Base-by-base conservation (phyloP, 2,113 vertebrate genomes). In the Isichthys henryi region DNA sequence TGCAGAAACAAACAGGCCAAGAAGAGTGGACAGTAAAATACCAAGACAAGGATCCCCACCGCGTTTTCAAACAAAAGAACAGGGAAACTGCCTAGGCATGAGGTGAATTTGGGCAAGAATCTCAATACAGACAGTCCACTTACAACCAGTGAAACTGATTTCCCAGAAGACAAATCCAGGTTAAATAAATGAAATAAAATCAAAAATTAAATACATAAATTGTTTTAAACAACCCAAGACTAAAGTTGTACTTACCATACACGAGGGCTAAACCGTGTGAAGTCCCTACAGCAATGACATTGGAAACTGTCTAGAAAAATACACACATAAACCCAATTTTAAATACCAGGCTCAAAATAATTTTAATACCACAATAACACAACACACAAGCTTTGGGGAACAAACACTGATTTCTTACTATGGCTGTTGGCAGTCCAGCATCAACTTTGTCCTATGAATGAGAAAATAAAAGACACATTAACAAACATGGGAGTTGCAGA, bases 281-380 rank as follows among this genome's bases (percentile, higher is more conserved):
- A 0, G 98, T 99, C n/a, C 98, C 98, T 91, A 99, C 98, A 49
- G 97, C 98, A 89, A 99, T 98, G 74, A 99, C 96, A 89, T 96
- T 98, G 2, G 98, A 97, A 89, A 99, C 96, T 4, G 97, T 97
- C 98, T 99, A 93, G 89, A 94, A 90, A 84, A 88, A 86, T 1
- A 86, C 86, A 35, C 35, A 85, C 88, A 89, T 53, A 1, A 77
- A 50, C 17, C 27, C 49, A 87, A 82, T n/a, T 49, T 3, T 88
- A 31, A 31, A 52, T n/a, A 19, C 39, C 39, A 46, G 86, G 13
- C 5, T 85, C 19, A 52, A 35, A 87, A 86, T 70, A 46, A 50
- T 53, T 35, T 58, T 27, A 80, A 19, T 74, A 31, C 43, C 6
- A 27, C 39, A 39, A 43, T 49, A 74, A 62, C 70, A 88, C 13